Percentiles rank a stretch among this genome's conserved stretches.
These are phyloP conservation scores for Melangyna quadrimaculata DNA, from an alignment of 2,888 invertebrate species.

Conservation along the genomic window DNA sequence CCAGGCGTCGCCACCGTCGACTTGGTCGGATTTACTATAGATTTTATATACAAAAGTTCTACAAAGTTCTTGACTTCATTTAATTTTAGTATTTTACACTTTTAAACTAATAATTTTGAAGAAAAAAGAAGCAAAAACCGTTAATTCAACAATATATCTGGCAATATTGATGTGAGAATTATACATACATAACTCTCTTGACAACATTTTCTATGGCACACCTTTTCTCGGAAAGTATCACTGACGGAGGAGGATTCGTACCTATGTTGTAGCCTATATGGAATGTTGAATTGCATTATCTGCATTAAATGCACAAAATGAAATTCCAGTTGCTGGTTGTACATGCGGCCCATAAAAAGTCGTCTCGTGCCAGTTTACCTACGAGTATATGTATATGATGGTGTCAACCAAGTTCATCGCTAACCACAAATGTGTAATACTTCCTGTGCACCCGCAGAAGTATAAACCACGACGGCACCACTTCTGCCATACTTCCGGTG, in stretches of 20 bases:
- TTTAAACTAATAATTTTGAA: too few relatives aligned
- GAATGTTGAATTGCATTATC: conserved; percentile 44
- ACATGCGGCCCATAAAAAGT: conserved; percentile 35
- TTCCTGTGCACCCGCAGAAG: conserved; percentile 59
- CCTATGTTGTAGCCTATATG: conserved; percentile 25
- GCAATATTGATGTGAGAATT: background rate
- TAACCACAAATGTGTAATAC: conserved; percentile 61
- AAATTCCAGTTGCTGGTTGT: conserved; percentile 28
- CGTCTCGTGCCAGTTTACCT: conserved; percentile 26
- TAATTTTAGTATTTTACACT: too few relatives aligned
- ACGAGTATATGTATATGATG: too few relatives aligned
- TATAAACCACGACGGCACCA: conserved; percentile 57
- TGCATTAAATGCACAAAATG: conserved; percentile 60
- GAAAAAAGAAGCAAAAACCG: background rate
- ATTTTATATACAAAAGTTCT: too few relatives aligned
- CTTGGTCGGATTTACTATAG: too few relatives aligned
- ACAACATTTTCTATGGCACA: conserved; percentile 10
- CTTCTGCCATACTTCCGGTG: conserved; percentile 47
- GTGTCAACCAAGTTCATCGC: conserved; percentile 64
- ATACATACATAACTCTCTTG: background rate
- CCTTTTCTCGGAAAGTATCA: conserved; percentile 16
- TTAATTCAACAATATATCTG: background rate
- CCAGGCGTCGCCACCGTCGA: too few relatives aligned
- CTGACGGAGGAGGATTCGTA: background rate
- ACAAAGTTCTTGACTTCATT: too few relatives aligned